Evolutionary conservation across 2,797 vertebrate genomes (phyloP).

Genomic region (Rhinoraja longicauda): DNA sequence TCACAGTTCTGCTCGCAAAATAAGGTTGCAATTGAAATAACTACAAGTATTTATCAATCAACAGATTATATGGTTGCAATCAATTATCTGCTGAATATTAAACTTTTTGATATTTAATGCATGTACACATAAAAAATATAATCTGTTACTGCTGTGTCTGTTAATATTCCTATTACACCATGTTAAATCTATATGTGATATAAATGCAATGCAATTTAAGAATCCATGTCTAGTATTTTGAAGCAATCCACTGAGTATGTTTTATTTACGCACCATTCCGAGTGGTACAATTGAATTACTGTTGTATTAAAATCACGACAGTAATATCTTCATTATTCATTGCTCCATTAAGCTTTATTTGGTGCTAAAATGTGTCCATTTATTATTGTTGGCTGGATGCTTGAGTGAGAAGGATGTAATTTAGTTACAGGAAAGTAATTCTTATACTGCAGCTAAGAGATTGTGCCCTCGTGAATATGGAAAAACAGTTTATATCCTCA

Average conservation of each 20-base stretch:
- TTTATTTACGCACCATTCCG: slow-evolving; percentile 2
- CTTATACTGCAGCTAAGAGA: not conserved
- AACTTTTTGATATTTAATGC: not conserved
- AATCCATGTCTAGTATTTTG: not conserved
- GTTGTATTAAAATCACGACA: not conserved
- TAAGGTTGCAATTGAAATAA: not conserved
- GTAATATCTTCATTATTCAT: not conserved
- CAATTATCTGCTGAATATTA: not conserved
- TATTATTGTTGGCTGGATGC: slow-evolving; percentile 19
- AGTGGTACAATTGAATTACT: not conserved
- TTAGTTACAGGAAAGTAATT: slow-evolving; percentile 29
- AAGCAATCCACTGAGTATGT: not conserved
- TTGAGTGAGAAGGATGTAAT: slow-evolving; percentile 26
- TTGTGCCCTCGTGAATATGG: slow-evolving; percentile 8
- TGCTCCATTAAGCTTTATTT: slow-evolving; percentile 20
- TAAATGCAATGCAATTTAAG: not conserved
- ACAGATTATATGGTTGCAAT: not conserved
- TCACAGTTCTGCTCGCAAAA: not conserved
- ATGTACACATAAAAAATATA: not conserved
- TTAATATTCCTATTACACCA: not conserved
- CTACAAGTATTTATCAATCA: not conserved
- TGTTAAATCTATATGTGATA: not conserved
- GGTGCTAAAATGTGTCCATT: slow-evolving; percentile 22
- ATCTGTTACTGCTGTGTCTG: not conserved
- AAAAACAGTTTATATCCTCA: not conserved